Evolutionary conservation across 2,113 vertebrate genomes (phyloP).

Genomic region (Lucifuga dentata): DNA sequence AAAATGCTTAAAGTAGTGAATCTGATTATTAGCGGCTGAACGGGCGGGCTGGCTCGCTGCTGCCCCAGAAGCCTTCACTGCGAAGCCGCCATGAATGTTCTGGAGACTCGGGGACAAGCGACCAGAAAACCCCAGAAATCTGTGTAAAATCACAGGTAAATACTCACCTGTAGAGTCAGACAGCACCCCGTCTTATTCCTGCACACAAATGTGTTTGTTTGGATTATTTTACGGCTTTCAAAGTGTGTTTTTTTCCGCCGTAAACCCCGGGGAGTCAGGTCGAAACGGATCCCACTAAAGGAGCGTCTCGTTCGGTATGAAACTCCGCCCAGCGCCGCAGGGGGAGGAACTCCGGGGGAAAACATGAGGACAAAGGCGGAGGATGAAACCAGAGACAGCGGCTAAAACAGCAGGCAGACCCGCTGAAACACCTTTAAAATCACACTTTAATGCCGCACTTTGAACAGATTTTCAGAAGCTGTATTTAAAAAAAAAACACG

Average conservation of each 20-base stretch:
- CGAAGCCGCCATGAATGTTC: constrained; percentile 85
- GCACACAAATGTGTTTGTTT: constrained; percentile 33
- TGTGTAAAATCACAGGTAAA: constrained; percentile 34
- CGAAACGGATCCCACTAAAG: constrained; percentile 87
- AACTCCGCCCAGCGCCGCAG: constrained; percentile 89
- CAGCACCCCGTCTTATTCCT: constrained; percentile 7
- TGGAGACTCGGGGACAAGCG: constrained; percentile 77
- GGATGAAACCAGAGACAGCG: constrained; percentile 74
- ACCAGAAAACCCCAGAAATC: constrained; percentile 67
- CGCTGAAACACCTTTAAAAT: background rate
- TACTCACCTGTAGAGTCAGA: constrained; percentile 74
- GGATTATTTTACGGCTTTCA: constrained; percentile 47
- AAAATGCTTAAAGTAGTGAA: too few relatives aligned
- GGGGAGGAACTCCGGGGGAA: constrained; percentile 88
- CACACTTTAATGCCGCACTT: background rate
- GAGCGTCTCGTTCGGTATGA: constrained; percentile 88
- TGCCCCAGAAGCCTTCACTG: constrained; percentile 79
- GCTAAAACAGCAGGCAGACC: constrained; percentile 40
- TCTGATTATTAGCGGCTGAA: constrained; percentile 17
- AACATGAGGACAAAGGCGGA: constrained; percentile 81
- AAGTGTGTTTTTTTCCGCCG: constrained; percentile 74
- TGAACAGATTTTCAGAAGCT: background rate
- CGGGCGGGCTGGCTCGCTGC: constrained; percentile 60
- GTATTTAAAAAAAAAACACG: background rate
- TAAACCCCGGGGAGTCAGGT: constrained; percentile 86